These are phyloP conservation scores for Spermophilus dauricus DNA, from an alignment of 2,113 vertebrate genomes.

Conservation along the genomic window DNA sequence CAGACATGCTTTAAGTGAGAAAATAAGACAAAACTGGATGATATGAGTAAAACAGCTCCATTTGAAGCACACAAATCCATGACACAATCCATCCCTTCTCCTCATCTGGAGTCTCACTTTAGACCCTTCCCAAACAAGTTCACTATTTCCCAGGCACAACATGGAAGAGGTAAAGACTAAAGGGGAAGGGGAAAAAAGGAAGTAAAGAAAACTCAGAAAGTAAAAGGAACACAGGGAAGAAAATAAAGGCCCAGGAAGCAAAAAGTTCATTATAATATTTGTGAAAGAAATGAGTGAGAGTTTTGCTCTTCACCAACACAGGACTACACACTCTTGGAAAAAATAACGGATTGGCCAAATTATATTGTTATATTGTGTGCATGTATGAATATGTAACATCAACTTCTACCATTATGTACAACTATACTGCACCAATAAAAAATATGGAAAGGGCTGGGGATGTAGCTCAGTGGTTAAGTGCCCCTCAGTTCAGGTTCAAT, in stretches of 20 bases:
- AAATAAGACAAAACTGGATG: constrained; percentile 39
- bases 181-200: neutral
- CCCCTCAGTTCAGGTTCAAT: no score
- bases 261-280: neutral
- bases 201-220: constrained; percentile 29
- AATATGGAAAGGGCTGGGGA: no score
- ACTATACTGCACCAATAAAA: no score
- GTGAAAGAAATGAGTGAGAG: neutral
- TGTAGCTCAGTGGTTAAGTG: no score
- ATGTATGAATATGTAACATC: no score
- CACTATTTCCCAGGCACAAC: neutral
- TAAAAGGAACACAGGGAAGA: neutral
- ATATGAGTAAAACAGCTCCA: neutral
- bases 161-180: neutral
- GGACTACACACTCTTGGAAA: neutral
- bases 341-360: neutral
- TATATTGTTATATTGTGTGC: no score
- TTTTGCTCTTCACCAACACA: neutral
- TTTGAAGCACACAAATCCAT: neutral
- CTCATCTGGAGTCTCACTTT: neutral
- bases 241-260: neutral
- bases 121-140: neutral
- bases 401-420: no score
- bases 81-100: neutral
- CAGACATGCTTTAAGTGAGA: constrained; percentile 15